Base-by-base conservation (phyloP, 2,797 vertebrate genomes). In the Nannoperca australis region DNA sequence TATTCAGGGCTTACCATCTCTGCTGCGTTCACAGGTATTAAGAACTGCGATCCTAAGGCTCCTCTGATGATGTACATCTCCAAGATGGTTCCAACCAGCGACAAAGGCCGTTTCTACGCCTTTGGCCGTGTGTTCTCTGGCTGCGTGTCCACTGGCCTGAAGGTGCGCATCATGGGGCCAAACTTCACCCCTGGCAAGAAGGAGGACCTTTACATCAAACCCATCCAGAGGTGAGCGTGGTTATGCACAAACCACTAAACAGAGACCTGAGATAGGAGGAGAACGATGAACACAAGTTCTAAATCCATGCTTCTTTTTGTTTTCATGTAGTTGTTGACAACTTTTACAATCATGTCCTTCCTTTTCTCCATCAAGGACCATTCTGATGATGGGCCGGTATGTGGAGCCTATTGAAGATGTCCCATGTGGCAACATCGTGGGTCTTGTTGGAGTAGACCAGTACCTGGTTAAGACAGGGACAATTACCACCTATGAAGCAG, bases 41-140 rank as follows among this genome's bases (percentile, higher is more conserved):
- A 99, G 93, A 98, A 96, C 95, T 99, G 98, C 36, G 97, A 99
- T 70, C 93, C 98, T 64, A 98, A 98, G 89, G 97, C 95, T n/a
- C 98, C 97, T 12, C 89, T 99, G 34, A 97, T 99, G 94, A 99
- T 98, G 98, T 99, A 99, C 89, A 98, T 99, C 89, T 99, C 98
- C 40, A 99, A 99, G 93, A 99, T 99, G 98, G 97, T 99, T 85
- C 97, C 97, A n/a, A 99, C 97, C 5, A 95, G 90, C 0, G 97
- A 99, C 91, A 99, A 99, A 81, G 98, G 98, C 58, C 96, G 97
- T 44, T 99, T 99, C 92, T 99, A 99, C 0, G 98, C 98, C 61
- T 99, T 99, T 0, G 97, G 98, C 1, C 96, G 97, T 0, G 97
- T 99, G 36, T 99, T 99, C 90, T 99, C 98, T 9, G 97, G 98